Percentiles rank a stretch among this genome's conserved stretches.
These are phyloP conservation scores for Aurelia sp. DNA, from an alignment of 30 jellyfish, hydroid and myxozoan genomes.

Conservation along the genomic window DNA sequence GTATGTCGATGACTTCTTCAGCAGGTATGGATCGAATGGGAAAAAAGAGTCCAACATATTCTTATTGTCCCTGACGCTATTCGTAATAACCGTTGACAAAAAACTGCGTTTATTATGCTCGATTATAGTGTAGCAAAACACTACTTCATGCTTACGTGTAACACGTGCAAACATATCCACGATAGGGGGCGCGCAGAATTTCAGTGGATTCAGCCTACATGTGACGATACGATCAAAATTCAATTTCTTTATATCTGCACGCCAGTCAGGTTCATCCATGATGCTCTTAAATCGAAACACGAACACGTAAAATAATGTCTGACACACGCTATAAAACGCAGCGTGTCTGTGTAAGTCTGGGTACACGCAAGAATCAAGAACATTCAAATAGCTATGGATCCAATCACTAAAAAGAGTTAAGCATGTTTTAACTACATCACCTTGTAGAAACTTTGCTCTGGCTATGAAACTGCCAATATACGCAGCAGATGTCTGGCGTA, in stretches of 20 bases:
- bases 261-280: constrained; percentile 59
- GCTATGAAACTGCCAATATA: constrained; percentile 83
- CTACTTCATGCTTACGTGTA: constrained; percentile 87
- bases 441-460: constrained; percentile 68
- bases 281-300: constrained; percentile 64
- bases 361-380: constrained; percentile 67
- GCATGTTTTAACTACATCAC: constrained; percentile 37
- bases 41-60: constrained; percentile 72
- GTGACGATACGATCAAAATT: constrained; percentile 75
- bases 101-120: constrained; percentile 81
- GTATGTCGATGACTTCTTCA: constrained; percentile 53
- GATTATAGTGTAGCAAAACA: constrained; percentile 90
- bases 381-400: constrained; percentile 75
- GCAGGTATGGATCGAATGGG: constrained; percentile 92
- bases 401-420: constrained; percentile 48
- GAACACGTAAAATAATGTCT: constrained; percentile 78
- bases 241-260: constrained; percentile 40
- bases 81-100: constrained; percentile 23
- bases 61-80: constrained; percentile 19
- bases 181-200: constrained; percentile 76
- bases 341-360: constrained; percentile 72
- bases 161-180: constrained; percentile 92
- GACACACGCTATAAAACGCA: constrained; percentile 85
- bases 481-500: constrained; percentile 75
- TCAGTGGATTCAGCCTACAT: constrained; percentile 79